Base-by-base conservation (phyloP, 2,113 vertebrate species). In the Nothoprocta pentlandii region DNA sequence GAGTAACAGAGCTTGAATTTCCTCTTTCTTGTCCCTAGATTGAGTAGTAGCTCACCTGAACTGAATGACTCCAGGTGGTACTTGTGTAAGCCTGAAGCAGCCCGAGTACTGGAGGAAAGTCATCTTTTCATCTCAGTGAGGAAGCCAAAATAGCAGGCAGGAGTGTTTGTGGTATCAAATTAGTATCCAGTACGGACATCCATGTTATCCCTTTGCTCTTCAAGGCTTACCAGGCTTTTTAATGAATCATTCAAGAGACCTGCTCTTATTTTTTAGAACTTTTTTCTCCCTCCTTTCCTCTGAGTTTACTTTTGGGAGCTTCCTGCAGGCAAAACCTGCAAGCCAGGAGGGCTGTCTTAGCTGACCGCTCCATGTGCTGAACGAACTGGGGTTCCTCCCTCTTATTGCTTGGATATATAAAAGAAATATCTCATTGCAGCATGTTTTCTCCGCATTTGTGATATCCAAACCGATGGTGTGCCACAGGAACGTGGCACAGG, bases 211-310 rank as follows among this genome's bases (percentile, higher is more conserved):
- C 66, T 87, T 58, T 54, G 2, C n/a, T 91, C 41, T 85, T 73
- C 28, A 66, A 76, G 41, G 20, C 5, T 66, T 34, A 80, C 7
- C 41, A 73, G 73, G 53, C 14, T 85, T 89, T 87, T 62, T 22
- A 30, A 70, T 58, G 4, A 73, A 42, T 80, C 10, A 0, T 64
- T 85, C 0, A 0, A 42, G 66, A 75, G 17, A 34, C 16, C 49
- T 75, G 17, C 6, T 89, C 15, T 68, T 83, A n/a, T 90, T 82
- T 39, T 82, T 82, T 30, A 83, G 23, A 74, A 34, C 16, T 22
- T 54, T 54, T 54, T 54, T 22, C 68, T 10, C 41, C n/a, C 10
- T 80, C 16, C 9, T 85, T 83, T 90, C 16, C 41, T 10, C 4
- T 4, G 30, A 49, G 28, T 54, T 54, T 54, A 9, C 3, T 17